Evolutionary conservation across 1,140 invertebrate genomes (phyloP), one percentile per base, ranked within the genome.

Genomic region (Leptinotarsa texana): DNA sequence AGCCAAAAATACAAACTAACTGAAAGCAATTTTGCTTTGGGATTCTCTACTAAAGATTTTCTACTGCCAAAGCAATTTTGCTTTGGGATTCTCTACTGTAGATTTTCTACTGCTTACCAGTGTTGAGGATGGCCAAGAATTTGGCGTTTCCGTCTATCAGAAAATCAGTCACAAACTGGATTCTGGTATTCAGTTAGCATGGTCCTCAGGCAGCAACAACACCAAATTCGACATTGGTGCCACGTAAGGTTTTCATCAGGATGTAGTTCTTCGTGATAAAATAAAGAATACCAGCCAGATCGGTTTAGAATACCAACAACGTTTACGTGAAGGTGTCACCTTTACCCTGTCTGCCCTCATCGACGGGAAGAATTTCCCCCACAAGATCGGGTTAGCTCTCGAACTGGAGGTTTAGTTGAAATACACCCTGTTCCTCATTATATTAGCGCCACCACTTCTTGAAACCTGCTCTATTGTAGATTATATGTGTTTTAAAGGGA

Each of bases 281-380:
- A 91, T 99, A 47, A 98, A 98, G 89, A 99, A 98, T 86, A 89
- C 92, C 80, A 95, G 95, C 82, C 95, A 97, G 86, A 91, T 99
- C 84, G 97, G 97, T 81, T 89, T 99, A 81, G 95, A 96, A 67
- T 98, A 97, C 85, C 94, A 96, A 86, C 97, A 98, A 85, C 95
- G 93, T 85, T 87, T 99, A 68, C 92, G 95, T 80, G 93, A 96
- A 85, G 96, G 96, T 93, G 92, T 99, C 72, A 94, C 93, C 80
- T 86, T 98, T 74, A 96, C 94, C 62, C 88, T 99, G 79, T 98
- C 96, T 48, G 90, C 95, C 49, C 91, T 97, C 80, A 93, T 99
- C 83, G 96, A 99, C 87, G 96, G 94, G 63, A 98, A 98, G 89
- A 98, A 98, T 89, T 97, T 99, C 89, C 96, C 97, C 73, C 97